These are phyloP conservation scores for Lasioglossum albipes DNA, from an alignment of 1,140 invertebrate genomes.

Conservation along the genomic window DNA sequence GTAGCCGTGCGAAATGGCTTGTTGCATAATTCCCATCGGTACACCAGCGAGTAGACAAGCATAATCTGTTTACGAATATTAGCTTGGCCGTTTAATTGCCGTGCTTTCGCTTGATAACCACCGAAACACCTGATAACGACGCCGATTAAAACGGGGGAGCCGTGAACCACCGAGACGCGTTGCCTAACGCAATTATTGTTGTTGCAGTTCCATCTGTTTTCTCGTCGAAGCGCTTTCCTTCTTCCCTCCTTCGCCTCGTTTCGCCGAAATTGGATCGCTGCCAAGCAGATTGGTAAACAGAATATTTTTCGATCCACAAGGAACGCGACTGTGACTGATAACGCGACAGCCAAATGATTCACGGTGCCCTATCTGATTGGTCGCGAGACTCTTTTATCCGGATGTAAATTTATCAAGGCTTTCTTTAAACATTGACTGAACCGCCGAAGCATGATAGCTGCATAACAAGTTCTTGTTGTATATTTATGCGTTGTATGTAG, in stretches of 20 bases:
- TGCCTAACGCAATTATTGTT: not conserved
- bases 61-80: constrained; percentile 60
- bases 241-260: not conserved
- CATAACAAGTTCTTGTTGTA: too few species aligned
- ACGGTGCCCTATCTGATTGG: not conserved
- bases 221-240: constrained; percentile 17
- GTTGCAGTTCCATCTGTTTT: constrained; percentile 19
- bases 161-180: not conserved
- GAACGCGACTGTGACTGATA: not conserved
- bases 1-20: constrained; percentile 19
- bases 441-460: too few species aligned
- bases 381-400: not conserved
- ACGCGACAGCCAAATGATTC: not conserved
- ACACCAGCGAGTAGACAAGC: constrained; percentile 9
- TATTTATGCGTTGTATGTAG: too few species aligned
- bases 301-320: not conserved
- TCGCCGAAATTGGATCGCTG: not conserved
- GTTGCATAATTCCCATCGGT: constrained; percentile 47
- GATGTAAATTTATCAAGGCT: not conserved
- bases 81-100: constrained; percentile 26
- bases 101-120: constrained; percentile 43
- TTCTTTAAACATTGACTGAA: too few species aligned
- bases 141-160: constrained; percentile 1
- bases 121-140: constrained; percentile 55
- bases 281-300: not conserved